Conservation (phyloP, 1,140 invertebrate genomes). For the Argopecten irradians region DNA sequence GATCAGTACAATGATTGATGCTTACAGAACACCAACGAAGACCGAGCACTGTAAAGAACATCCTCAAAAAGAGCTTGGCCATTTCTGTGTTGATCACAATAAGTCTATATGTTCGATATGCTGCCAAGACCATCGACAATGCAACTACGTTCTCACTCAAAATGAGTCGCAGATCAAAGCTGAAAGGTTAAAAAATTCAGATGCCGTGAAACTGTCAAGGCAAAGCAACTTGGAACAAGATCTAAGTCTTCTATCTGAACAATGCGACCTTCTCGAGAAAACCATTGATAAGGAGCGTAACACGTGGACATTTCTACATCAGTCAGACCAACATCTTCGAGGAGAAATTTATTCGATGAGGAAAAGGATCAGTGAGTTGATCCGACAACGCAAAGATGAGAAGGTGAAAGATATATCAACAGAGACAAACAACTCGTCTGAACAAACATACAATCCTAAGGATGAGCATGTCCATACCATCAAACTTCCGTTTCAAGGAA, state of each 20-base stretch:
- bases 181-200: background rate
- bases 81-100: constrained; percentile 45
- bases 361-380: background rate
- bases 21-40: constrained; percentile 29
- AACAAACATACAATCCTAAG: background rate
- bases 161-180: background rate
- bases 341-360: background rate
- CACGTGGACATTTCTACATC: background rate
- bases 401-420: background rate
- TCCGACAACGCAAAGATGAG: background rate
- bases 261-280: background rate
- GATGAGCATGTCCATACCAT: background rate
- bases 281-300: background rate
- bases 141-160: constrained; percentile 24
- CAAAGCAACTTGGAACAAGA: background rate
- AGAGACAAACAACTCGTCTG: background rate
- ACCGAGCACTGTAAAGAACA: constrained; percentile 18
- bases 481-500: background rate
- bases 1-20: constrained; percentile 32
- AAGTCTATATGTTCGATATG: constrained; percentile 38
- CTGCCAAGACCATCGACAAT: constrained; percentile 42
- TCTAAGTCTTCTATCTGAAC: background rate
- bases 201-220: background rate
- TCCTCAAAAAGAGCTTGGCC: constrained; percentile 40
- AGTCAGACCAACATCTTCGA: background rate